Evolutionary conservation across 2,888 invertebrate genomes (phyloP).

Genomic region (Stenurella melanura): DNA sequence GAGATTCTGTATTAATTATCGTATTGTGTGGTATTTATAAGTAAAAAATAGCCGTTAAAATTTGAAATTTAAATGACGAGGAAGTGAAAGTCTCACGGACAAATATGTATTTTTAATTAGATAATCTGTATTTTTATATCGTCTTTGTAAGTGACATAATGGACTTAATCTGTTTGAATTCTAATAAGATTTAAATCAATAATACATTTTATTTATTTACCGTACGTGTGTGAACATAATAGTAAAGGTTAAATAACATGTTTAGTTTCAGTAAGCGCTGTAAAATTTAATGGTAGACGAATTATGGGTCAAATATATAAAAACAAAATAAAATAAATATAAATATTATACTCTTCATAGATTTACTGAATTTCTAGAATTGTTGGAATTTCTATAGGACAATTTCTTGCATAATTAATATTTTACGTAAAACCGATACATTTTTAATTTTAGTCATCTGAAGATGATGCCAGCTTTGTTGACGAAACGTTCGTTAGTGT

Average conservation of each 20-base stretch:
- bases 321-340: neutral
- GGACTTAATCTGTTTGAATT: conserved; percentile 15
- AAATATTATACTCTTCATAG: too few species aligned
- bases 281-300: neutral
- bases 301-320: neutral
- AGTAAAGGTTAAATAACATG: neutral
- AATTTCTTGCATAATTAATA: too few species aligned
- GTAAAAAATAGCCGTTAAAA: neutral
- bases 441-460: too few species aligned
- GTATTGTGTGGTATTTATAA: neutral
- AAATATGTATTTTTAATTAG: conserved; percentile 18
- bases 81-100: conserved; percentile 25
- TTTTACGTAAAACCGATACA: too few species aligned
- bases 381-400: too few species aligned
- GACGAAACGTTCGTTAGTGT: too few species aligned
- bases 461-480: too few species aligned
- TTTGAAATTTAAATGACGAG: neutral
- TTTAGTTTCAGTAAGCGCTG: neutral
- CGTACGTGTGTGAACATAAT: neutral
- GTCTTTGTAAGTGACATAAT: conserved; percentile 26
- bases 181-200: conserved; percentile 11
- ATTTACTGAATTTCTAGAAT: too few species aligned
- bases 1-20: neutral
- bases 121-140: conserved; percentile 19
- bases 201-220: conserved; percentile 1